Base-by-base conservation (phyloP, 2,113 vertebrate genomes). In the Pollachius pollachius region DNA sequence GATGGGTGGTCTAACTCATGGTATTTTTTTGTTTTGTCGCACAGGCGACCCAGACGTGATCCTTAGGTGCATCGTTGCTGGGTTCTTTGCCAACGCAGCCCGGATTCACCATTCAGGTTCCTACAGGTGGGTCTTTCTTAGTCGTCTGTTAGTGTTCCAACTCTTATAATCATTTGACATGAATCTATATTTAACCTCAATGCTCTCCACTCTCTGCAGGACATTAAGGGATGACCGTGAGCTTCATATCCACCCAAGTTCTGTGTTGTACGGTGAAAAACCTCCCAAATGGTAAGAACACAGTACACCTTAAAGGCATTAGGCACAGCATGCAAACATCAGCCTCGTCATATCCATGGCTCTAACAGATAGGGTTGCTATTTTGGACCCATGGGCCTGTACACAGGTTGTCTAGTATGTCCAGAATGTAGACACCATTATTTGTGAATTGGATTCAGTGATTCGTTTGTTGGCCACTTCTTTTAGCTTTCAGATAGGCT, bases 81-180 rank as follows among this genome's bases (percentile, higher is more conserved):
- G 97, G 25, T 99, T 99, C 87, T 99, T 99, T 76, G 92, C 97
- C 6, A 99, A 99, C 0, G 97, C 97, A 1, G 97, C 97, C 4
- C 96, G 96, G 68, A 92, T 98, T 84, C 97, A 99, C 82, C 97
- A 97, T 64, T 96, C 95, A 0, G 97, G 97, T 71, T 95, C 94
- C 74, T 99, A 99, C 77, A 93, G 97, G 97, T 99, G 85, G 88
- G 74, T 3, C 3, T 15, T 15, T 58, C 16, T 64, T 23, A 52
- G 25, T 8, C 19, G 15, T 4, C 2, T 66, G 58, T 76, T 63
- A 11, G 27, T 8, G 6, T 30, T 15, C 41, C 41, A 48, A 48
- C 41, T 48, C 41, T 13, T 61, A 18, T 60, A 9, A n/a, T 19
- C 19, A 12, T 9, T 61, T 12, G 2, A 13, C 19, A 17, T 0